Evolutionary conservation across 2,888 invertebrate genomes (phyloP).

Genomic region (Magallana nippona): DNA sequence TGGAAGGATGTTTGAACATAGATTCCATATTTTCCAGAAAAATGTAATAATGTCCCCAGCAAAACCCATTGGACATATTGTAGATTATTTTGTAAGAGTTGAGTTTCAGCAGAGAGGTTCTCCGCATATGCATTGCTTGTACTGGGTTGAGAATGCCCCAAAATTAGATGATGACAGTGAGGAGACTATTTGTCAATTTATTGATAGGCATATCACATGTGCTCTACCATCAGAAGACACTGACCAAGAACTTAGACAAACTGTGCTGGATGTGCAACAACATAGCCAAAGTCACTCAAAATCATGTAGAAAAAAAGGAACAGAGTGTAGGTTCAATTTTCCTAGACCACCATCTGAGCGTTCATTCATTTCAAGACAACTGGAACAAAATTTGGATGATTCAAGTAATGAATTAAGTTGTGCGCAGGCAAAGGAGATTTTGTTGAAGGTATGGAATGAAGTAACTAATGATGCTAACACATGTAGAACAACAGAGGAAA

Average conservation of each 20-base stretch:
- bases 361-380: constrained; percentile 15
- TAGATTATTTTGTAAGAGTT: constrained; percentile 45
- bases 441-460: not conserved
- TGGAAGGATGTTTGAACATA: constrained; percentile 54
- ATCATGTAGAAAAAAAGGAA: constrained; percentile 44
- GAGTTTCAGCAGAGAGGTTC: constrained; percentile 34
- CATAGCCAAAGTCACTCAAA: constrained; percentile 49
- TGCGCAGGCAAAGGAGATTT: not conserved
- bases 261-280: constrained; percentile 47
- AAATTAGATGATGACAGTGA: constrained; percentile 21
- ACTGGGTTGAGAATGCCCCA: constrained; percentile 38
- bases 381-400: not conserved
- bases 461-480: not conserved
- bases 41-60: constrained; percentile 44
- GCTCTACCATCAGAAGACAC: constrained; percentile 23
- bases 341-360: constrained; percentile 48
- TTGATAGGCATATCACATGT: constrained; percentile 37
- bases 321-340: constrained; percentile 51
- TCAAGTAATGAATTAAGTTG: not conserved
- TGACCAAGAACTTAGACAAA: constrained; percentile 49
- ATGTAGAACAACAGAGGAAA: not conserved
- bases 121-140: constrained; percentile 37
- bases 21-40: constrained; percentile 51
- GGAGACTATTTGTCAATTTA: constrained; percentile 30
- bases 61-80: constrained; percentile 49